Evolutionary conservation across 2,797 vertebrate species (phyloP).

Genomic region (Neosilurus mollespiculum): DNA sequence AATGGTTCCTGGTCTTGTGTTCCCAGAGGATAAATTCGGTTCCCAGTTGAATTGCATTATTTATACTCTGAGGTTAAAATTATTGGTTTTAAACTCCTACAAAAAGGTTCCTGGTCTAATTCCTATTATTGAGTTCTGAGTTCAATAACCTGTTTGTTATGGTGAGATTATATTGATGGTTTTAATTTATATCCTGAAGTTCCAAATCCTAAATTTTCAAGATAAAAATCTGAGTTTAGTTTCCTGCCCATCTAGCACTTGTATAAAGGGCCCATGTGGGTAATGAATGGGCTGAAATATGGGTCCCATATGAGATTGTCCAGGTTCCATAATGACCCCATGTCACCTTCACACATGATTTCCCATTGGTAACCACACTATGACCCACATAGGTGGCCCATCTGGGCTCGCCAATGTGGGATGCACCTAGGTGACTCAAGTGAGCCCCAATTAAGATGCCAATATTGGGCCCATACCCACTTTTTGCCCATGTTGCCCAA

Average conservation of each 20-base stretch:
- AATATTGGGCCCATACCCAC: no score
- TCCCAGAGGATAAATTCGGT: not conserved
- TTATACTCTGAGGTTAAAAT: not conserved
- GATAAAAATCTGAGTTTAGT: not conserved
- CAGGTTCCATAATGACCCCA: not conserved
- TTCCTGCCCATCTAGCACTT: not conserved
- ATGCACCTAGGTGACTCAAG: no score
- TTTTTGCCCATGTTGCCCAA: no score
- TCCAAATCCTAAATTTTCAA: not conserved
- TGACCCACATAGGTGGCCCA: no score
- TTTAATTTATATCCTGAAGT: not conserved
- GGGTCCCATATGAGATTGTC: no score
- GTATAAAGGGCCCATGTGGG: no score
- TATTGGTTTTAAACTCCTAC: not conserved
- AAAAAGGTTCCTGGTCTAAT: not conserved
- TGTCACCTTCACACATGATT: not conserved
- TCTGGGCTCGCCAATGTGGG: no score
- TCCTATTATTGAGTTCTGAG: not conserved
- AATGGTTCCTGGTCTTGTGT: not conserved
- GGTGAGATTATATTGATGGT: not conserved
- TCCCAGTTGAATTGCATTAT: not conserved
- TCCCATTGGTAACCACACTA: no score
- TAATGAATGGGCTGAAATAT: no score
- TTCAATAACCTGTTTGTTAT: not conserved
- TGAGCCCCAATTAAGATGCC: no score